Percentiles rank a stretch among this genome's conserved stretches.
phyloP scores from a whole-genome alignment of 30 jellyfish, hydroid and myxozoan species.

The Chironex yamaguchii region DNA sequence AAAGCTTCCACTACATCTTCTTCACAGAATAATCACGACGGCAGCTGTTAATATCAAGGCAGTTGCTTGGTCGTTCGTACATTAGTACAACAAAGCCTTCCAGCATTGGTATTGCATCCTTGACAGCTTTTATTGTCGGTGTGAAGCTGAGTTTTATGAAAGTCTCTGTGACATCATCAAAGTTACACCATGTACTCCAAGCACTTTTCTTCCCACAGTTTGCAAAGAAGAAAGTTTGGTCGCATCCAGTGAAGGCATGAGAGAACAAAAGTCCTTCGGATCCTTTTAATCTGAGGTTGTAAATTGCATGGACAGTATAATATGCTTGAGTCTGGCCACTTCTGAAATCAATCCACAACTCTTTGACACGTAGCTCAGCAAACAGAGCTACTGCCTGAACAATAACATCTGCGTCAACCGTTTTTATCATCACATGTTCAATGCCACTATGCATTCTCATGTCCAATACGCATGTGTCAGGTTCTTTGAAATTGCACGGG shows the following conservation, averaged over 20 bases:
- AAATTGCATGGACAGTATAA: slow-evolving; percentile 29
- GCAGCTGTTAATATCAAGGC: background rate
- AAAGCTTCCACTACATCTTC: slow-evolving; percentile 24
- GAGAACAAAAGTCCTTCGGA: slow-evolving; percentile 34
- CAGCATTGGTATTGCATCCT: slow-evolving; percentile 30
- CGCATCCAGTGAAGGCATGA: slow-evolving; percentile 47
- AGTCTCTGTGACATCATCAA: slow-evolving; percentile 24
- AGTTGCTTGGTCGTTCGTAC: slow-evolving; percentile 28
- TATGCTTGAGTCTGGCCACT: slow-evolving; percentile 12
- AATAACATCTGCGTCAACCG: slow-evolving; percentile 54
- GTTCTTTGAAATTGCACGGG: slow-evolving; percentile 59
- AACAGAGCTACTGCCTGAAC: slow-evolving; percentile 38
- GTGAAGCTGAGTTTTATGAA: slow-evolving; percentile 1
- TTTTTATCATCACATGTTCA: slow-evolving; percentile 10
- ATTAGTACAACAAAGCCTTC: slow-evolving; percentile 24
- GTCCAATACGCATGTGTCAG: slow-evolving; percentile 51
- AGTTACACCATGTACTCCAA: slow-evolving; percentile 34
- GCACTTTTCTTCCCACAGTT: slow-evolving; percentile 26
- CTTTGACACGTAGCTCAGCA: background rate
- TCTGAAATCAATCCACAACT: slow-evolving; percentile 52
- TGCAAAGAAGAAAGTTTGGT: slow-evolving; percentile 10
- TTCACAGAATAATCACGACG: no score
- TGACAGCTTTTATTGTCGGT: no score
- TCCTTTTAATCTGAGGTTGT: slow-evolving; percentile 21
- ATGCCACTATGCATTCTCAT: slow-evolving; percentile 44